Base-by-base conservation (phyloP, 2,113 vertebrate species). In the Coryphaenoides rupestris region DNA sequence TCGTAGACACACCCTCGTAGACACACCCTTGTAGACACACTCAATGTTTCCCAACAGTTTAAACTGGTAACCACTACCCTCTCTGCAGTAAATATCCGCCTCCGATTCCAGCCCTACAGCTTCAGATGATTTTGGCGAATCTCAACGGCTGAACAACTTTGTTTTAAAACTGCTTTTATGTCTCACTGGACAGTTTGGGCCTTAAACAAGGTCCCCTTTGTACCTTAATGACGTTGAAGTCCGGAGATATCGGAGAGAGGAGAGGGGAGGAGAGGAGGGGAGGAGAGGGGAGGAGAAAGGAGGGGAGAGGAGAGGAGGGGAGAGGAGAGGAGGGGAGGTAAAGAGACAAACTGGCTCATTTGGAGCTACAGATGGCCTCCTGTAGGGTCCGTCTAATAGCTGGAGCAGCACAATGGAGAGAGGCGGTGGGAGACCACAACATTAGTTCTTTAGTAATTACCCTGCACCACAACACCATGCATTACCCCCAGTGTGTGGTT, bases 341-440 rank as follows among this genome's bases (percentile, higher is more conserved):
- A 60, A 53, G 73, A 68, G 71, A 77, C 68, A 81, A 78, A 84
- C 23, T 60, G 83, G 79, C 82, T 80, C 83, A 87, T 87, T 87
- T 86, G 61, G 55, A 79, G 69, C 64, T 74, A 79, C 74, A 81
- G 84, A 75, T 85, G 79, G 60, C 56, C 60, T 17, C 24, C 69
- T 73, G 63, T 77, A 60, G 76, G 67, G 67, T 75, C 79, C 74
- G 81, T 72, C 73, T 72, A 74, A 73, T 81, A 75, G 72, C 85
- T 86, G 79, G 82, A 77, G 47, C 76, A 33, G 82, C 24, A 80
- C 79, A 77, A 76, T 65, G 66, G 76, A 73, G 68, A 77, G 53
- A 71, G 73, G 66, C 67, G 19, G 60, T 65, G 65, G 74, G 58
- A 13, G 57, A 80, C 77, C 83, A 80, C 75, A 77, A 80, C 80